phyloP scores from a whole-genome alignment of 2,888 invertebrate genomes.

The Drosophila borborema region DNA sequence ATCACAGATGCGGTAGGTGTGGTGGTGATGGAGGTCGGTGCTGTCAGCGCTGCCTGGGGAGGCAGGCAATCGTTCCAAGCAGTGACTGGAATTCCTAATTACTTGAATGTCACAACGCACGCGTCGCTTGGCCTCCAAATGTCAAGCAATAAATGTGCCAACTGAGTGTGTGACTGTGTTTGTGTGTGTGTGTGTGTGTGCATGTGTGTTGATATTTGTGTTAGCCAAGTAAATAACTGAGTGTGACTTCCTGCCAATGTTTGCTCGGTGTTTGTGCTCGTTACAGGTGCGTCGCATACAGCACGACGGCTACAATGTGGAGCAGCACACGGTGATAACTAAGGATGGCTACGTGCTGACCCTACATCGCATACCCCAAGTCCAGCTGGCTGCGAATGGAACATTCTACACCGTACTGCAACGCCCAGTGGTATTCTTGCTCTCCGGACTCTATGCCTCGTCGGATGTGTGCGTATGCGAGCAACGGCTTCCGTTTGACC shows the following conservation, averaged over 20 bases:
- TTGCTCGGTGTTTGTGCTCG: slow-evolving; percentile 14
- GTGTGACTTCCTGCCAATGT: slow-evolving; percentile 45
- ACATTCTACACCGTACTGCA: slow-evolving; percentile 59
- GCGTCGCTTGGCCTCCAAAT: slow-evolving; percentile 78
- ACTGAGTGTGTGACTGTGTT: slow-evolving; percentile 18
- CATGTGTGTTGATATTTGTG: slow-evolving; percentile 24
- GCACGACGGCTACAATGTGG: slow-evolving; percentile 85
- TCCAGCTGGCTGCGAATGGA: slow-evolving; percentile 57
- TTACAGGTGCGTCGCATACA: slow-evolving; percentile 83
- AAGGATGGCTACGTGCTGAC: slow-evolving; percentile 83
- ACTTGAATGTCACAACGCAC: slow-evolving; percentile 75
- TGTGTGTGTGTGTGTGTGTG: slow-evolving; percentile 18
- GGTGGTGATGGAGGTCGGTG: slow-evolving; percentile 33
- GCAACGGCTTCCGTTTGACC: slow-evolving; percentile 13
- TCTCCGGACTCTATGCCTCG: slow-evolving; percentile 83
- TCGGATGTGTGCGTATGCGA: slow-evolving; percentile 77
- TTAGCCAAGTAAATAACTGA: slow-evolving; percentile 36
- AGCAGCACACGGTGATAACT: slow-evolving; percentile 87
- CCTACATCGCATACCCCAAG: slow-evolving; percentile 82
- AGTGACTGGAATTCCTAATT: slow-evolving; percentile 66
- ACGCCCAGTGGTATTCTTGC: slow-evolving; percentile 81
- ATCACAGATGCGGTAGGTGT: slow-evolving; percentile 84
- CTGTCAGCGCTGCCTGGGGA: not conserved
- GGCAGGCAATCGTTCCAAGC: slow-evolving; percentile 24
- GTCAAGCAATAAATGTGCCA: slow-evolving; percentile 74